Evolutionary conservation across 1,140 invertebrate species (phyloP), one percentile per base, ranked within the genome.

Genomic region (Conus betulinus): DNA sequence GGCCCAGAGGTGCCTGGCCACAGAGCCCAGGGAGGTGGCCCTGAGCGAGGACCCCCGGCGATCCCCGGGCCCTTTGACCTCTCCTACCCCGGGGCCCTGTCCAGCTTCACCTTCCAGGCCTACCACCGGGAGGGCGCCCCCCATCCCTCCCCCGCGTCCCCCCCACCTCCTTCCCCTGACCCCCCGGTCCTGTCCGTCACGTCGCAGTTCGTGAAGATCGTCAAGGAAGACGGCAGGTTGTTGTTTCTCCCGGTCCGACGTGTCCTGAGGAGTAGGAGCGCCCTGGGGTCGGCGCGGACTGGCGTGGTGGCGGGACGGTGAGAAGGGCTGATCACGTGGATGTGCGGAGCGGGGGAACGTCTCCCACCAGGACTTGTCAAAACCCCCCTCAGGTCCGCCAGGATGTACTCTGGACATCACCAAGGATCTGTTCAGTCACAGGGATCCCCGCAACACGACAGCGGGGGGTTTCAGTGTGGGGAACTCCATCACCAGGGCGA

Each of bases 201-300:
- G 52, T 82, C 84, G 20, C 67, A 89, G 17, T 87, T 79, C 78
- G 60, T 89, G 52, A 89, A 89, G 76, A 57, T 89, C 27, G n/a
- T 20, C 4, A 74, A 52, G 78, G 84, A 89, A 3, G 88, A 87
- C 51, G 84, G 88, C 8, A 25, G 81, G 27, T 52, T 63, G 53
- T 60, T 86, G 74, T 89, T 89, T 53, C 39, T 85, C 15, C 88
- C 88, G 5, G 25, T 89, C 25, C 55, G 84, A 20, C 63, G 78
- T n/a, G 51, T 86, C 27, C 25, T 39, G 39, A 86, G 63, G 63
- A 71, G 13, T 1, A 71, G 20, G 6, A 71, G 13, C 67, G 11
- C 67, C 23, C 17, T 71, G 67, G 67, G 67, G 67, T 71, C 17
- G 11, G 15, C 67, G 11, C 15, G 67, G 13, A 1, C 11, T 23